Conservation (phyloP, 37 sponge, comb jelly and placozoan genomes). For the Chondrosia reniformis region DNA sequence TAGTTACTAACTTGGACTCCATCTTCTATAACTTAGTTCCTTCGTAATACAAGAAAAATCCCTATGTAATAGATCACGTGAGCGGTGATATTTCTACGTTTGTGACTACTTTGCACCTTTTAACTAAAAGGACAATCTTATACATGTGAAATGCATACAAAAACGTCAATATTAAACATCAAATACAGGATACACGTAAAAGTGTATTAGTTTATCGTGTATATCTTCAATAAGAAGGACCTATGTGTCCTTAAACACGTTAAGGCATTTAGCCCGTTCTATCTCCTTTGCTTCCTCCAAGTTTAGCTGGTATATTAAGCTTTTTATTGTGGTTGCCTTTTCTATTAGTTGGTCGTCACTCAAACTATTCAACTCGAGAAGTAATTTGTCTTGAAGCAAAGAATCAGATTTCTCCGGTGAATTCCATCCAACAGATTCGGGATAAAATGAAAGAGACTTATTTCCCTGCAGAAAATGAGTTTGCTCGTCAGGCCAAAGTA, state of each 20-base stretch:
- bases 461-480: neutral
- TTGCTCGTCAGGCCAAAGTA: conserved; percentile 71
- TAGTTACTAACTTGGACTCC: no score
- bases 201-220: no score
- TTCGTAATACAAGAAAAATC: no score
- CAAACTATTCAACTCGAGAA: neutral
- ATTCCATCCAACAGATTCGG: neutral
- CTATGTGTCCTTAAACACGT: neutral
- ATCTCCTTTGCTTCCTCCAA: neutral
- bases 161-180: neutral
- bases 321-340: neutral
- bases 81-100: neutral
- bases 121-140: neutral
- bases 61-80: no score
- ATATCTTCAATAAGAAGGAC: neutral
- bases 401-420: neutral
- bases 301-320: neutral
- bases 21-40: no score
- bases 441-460: neutral
- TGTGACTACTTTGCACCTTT: neutral
- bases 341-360: neutral
- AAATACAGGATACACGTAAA: no score
- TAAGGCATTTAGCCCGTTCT: neutral
- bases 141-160: neutral
- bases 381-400: conserved; percentile 1